Evolutionary conservation across 2,797 vertebrate species (phyloP).

Genomic region (Tamandua tetradactyla): DNA sequence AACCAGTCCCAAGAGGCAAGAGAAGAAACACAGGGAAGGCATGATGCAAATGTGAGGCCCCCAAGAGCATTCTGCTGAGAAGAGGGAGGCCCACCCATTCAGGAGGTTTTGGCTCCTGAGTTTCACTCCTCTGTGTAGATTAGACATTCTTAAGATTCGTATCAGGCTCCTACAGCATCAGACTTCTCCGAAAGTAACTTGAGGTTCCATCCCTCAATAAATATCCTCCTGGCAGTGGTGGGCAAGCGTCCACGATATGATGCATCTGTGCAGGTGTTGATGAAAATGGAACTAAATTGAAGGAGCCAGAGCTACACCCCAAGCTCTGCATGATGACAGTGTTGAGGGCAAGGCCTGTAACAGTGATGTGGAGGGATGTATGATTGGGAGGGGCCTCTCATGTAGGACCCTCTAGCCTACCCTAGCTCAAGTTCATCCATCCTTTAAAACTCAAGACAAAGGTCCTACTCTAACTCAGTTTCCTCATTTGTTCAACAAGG

Average conservation of each 20-base stretch:
- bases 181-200: background rate
- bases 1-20: background rate
- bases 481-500: background rate
- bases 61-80: background rate
- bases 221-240: background rate
- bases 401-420: background rate
- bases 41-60: background rate
- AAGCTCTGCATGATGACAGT: fast-evolving
- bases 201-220: background rate
- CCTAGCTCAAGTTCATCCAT: background rate
- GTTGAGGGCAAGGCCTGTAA: background rate
- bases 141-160: background rate
- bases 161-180: background rate
- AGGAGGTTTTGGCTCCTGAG: background rate
- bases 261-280: fast-evolving
- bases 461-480: background rate
- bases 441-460: background rate
- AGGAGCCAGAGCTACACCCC: background rate
- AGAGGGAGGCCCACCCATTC: background rate
- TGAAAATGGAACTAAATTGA: background rate
- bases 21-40: background rate
- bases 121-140: background rate
- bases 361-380: fast-evolving
- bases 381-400: background rate
- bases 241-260: background rate